phyloP scores from a whole-genome alignment of 1,140 invertebrate genomes.

The Calosoma granatense region DNA sequence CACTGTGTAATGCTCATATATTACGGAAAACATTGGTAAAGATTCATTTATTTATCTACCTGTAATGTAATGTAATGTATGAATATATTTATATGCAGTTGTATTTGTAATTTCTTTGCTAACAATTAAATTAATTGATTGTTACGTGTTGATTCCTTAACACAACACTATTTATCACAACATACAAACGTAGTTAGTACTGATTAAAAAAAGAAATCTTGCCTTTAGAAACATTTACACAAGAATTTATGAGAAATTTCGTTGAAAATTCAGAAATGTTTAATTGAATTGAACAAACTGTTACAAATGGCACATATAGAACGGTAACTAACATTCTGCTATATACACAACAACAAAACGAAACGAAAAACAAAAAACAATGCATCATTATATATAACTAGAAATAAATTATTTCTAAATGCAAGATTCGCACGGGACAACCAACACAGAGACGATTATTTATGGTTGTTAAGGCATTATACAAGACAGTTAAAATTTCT shows the following conservation, averaged over 20 bases:
- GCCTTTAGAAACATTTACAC: background rate
- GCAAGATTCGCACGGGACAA: background rate
- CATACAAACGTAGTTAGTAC: background rate
- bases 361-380: background rate
- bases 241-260: background rate
- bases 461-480: background rate
- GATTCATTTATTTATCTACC: too few species aligned
- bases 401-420: background rate
- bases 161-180: background rate
- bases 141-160: background rate
- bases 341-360: background rate
- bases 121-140: background rate
- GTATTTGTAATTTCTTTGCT: too few species aligned
- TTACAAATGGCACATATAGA: background rate
- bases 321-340: background rate
- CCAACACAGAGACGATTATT: conserved; percentile 5
- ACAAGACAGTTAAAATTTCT: too few species aligned
- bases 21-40: too few species aligned
- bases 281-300: too few species aligned
- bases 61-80: too few species aligned
- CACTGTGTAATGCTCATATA: too few species aligned
- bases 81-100: background rate
- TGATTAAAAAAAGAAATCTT: conserved; percentile 2
- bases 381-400: background rate
- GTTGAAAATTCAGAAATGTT: background rate